Conservation (phyloP, 2,113 vertebrate species). For the Elaphurus davidianus region DNA sequence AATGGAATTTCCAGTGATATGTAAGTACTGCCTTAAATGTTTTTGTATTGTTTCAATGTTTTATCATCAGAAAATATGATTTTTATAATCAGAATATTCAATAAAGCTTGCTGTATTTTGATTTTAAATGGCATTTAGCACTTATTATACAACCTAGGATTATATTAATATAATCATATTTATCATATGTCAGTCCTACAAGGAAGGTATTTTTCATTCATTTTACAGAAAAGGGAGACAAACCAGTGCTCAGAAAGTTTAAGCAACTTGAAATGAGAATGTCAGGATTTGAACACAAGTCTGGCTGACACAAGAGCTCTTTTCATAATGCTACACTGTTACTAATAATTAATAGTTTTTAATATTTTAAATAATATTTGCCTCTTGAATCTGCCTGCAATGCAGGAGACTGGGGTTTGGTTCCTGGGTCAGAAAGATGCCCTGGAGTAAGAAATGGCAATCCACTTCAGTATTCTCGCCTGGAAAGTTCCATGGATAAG, state of each 20-base stretch:
- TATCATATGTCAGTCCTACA: not conserved
- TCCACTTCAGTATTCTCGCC: not conserved
- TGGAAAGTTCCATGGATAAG: not conserved
- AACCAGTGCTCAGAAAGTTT: not conserved
- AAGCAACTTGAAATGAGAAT: not conserved
- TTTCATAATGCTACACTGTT: not conserved
- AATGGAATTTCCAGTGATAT: not conserved
- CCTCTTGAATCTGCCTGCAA: not conserved
- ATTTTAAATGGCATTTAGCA: not conserved
- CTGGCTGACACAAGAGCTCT: not conserved
- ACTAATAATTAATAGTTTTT: not conserved
- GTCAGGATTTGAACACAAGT: not conserved
- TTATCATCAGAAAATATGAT: not conserved
- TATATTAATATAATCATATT: not conserved
- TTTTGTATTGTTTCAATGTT: not conserved
- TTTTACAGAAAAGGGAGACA: not conserved
- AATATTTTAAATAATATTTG: not conserved
- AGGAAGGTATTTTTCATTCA: not conserved
- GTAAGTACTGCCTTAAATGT: not conserved
- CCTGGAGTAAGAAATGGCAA: not conserved
- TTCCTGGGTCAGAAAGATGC: not conserved
- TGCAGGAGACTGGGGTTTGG: not conserved
- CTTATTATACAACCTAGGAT: not conserved
- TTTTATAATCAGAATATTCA: not conserved
- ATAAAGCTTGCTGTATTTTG: not conserved